phyloP scores from a whole-genome alignment of 2,113 vertebrate genomes.

The Odontophorus gujanensis region DNA sequence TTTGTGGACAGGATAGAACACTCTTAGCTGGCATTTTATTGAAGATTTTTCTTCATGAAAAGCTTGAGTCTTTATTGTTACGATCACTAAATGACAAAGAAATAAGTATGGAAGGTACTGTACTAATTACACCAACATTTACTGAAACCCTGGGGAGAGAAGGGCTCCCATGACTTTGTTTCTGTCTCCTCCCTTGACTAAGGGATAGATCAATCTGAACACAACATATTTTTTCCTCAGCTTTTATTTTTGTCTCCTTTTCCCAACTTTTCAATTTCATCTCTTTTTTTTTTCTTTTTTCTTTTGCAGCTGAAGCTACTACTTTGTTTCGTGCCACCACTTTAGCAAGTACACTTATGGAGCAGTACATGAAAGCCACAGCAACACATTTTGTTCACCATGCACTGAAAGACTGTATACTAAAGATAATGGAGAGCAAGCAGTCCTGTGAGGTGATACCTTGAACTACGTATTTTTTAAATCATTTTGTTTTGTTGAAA shows the following conservation, averaged over 20 bases:
- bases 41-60: slow-evolving; percentile 95
- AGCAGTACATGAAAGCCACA: slow-evolving; percentile 99
- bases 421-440: slow-evolving; percentile 98
- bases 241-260: background rate
- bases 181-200: background rate
- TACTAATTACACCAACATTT: background rate
- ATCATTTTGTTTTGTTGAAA: background rate
- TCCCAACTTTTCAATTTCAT: background rate
- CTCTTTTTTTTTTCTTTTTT: background rate
- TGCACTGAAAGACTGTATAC: slow-evolving; percentile 93
- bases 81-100: slow-evolving; percentile 95
- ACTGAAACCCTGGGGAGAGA: background rate
- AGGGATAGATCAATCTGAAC: background rate
- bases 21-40: slow-evolving; percentile 93
- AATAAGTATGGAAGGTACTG: slow-evolving; percentile 94
- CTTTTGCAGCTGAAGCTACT: slow-evolving; percentile 90
- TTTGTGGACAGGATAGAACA: slow-evolving; percentile 96
- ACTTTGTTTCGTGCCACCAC: slow-evolving; percentile 97
- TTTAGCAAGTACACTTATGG: slow-evolving; percentile 96
- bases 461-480: background rate
- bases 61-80: slow-evolving; percentile 89
- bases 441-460: slow-evolving; percentile 93
- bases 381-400: slow-evolving; percentile 95
- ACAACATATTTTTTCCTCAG: background rate
- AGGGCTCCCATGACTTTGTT: background rate